A percentile compares a stretch with the other conserved stretches of the same genome.
These are phyloP conservation scores for Dynastes maya DNA, from an alignment of 2,888 invertebrate species.

Conservation along the genomic window DNA sequence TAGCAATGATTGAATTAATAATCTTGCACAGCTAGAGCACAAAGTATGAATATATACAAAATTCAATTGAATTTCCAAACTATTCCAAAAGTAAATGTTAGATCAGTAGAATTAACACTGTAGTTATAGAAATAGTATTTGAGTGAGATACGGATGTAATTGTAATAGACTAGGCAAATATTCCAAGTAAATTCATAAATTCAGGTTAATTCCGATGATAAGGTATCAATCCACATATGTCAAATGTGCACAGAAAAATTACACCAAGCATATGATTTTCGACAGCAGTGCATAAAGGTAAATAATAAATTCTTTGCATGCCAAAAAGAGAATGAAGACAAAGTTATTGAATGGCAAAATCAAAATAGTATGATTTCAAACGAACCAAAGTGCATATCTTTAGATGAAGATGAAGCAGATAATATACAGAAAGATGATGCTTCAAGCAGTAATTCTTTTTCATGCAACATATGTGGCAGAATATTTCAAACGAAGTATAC, in stretches of 20 bases:
- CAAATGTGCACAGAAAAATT: constrained; percentile 59
- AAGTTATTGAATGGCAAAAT: constrained; percentile 28
- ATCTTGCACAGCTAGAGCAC: too few species aligned
- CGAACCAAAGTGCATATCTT: not conserved
- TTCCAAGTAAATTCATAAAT: not conserved
- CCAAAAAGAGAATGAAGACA: constrained; percentile 21
- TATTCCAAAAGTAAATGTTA: too few species aligned
- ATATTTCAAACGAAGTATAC: constrained; percentile 57
- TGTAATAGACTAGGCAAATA: not conserved
- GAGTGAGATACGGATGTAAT: too few species aligned
- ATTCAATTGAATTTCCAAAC: too few species aligned
- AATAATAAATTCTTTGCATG: constrained; percentile 4
- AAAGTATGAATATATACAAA: too few species aligned
- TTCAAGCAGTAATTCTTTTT: not conserved
- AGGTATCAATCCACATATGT: constrained; percentile 61
- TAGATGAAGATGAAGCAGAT: not conserved
- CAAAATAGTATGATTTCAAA: not conserved
- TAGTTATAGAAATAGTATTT: too few species aligned
- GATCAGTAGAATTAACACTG: too few species aligned
- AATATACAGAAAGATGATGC: not conserved
- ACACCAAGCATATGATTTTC: constrained; percentile 59
- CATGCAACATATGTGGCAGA: constrained; percentile 58
- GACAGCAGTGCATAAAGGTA: constrained; percentile 57
- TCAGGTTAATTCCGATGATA: constrained; percentile 59
- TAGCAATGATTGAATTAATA: too few species aligned